A percentile compares a stretch with the other conserved stretches of the same genome.
phyloP scores from a whole-genome alignment of 2,797 vertebrate genomes.

The Rhinichthys osculus region DNA sequence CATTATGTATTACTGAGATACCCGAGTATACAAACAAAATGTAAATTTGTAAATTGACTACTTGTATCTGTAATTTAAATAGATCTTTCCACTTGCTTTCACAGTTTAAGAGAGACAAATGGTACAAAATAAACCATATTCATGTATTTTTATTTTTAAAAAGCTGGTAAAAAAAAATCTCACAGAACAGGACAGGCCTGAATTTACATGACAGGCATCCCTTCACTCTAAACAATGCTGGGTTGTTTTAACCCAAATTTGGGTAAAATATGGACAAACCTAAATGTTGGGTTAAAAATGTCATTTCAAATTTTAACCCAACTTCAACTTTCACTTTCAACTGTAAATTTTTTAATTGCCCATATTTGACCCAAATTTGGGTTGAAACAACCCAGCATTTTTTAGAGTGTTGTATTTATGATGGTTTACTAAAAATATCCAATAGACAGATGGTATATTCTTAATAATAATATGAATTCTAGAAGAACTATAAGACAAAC shows the following conservation, averaged over 20 bases:
- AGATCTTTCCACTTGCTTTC: not conserved
- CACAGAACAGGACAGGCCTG: not conserved
- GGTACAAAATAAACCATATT: not conserved
- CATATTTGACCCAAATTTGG: too few relatives aligned
- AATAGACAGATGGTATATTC: not conserved
- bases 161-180: not conserved
- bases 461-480: not conserved
- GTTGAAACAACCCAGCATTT: too few relatives aligned
- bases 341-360: too few relatives aligned
- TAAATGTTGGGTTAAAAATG: too few relatives aligned
- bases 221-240: too few relatives aligned
- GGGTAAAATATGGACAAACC: too few relatives aligned
- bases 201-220: not conserved
- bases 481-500: not conserved
- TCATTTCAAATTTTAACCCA: too few relatives aligned
- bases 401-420: not conserved
- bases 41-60: not conserved
- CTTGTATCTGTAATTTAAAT: not conserved
- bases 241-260: too few relatives aligned
- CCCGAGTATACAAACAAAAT: not conserved
- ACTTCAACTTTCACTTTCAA: too few relatives aligned
- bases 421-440: not conserved
- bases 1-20: not conserved
- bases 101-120: conserved; percentile 1
- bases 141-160: not conserved